These are phyloP conservation scores for Podarcis raffonei DNA, from an alignment of 2,113 vertebrate genomes.

Conservation along the genomic window DNA sequence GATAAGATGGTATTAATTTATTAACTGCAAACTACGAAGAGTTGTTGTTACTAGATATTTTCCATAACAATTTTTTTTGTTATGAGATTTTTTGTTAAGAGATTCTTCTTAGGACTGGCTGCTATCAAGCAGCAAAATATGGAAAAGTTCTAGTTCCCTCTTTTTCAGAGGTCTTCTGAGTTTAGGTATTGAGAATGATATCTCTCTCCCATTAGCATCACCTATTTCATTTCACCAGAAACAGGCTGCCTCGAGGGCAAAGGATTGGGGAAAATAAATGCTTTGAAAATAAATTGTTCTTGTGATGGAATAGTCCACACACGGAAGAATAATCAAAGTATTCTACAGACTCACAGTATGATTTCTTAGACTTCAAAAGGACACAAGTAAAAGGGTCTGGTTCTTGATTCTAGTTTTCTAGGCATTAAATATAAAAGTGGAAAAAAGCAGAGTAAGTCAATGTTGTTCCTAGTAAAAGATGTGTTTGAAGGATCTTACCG, in stretches of 20 bases:
- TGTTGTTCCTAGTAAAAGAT: background rate
- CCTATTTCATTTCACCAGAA: background rate
- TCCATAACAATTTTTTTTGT: too few relatives aligned
- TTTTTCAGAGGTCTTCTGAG: background rate
- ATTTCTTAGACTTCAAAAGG: constrained; percentile 4
- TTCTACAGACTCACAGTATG: background rate
- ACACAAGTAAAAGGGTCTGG: background rate
- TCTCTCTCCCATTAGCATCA: background rate
- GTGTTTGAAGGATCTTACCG: constrained; percentile 79
- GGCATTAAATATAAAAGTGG: background rate
- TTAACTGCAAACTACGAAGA: background rate
- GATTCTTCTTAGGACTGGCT: background rate
- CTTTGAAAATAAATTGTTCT: background rate
- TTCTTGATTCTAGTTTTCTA: background rate
- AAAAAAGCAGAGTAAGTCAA: background rate
- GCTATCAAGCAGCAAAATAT: background rate
- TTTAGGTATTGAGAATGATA: background rate
- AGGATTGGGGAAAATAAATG: background rate
- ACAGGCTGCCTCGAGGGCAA: background rate
- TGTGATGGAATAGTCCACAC: background rate
- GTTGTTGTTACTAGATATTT: background rate
- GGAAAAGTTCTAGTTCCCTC: background rate
- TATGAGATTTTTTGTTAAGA: background rate
- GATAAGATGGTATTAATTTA: background rate
- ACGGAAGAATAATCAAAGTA: background rate